Conservation (phyloP, 2,113 vertebrate genomes). For the Hippocampus zosterae region DNA sequence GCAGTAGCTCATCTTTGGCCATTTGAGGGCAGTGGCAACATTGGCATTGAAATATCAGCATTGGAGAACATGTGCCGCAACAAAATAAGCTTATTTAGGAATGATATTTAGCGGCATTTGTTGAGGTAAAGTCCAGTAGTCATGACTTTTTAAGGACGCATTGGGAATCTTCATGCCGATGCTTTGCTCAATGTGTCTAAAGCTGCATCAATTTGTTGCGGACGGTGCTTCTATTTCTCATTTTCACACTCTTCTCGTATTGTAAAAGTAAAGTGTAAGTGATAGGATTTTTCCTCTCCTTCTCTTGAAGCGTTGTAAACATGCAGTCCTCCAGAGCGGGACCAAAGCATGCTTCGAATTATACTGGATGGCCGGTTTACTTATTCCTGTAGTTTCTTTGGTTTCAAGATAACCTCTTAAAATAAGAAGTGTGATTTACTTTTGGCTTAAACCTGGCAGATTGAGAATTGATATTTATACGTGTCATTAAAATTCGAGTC, state of each 20-base stretch:
- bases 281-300: background rate
- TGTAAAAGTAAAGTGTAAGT: background rate
- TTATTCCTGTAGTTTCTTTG: background rate
- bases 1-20: conserved; percentile 1
- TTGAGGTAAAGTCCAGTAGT: background rate
- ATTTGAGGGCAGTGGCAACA: background rate
- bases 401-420: background rate
- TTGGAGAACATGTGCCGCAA: background rate
- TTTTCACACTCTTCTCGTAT: background rate
- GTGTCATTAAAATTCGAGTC: conserved; percentile 44
- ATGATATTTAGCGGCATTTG: background rate
- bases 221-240: background rate
- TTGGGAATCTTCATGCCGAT: background rate
- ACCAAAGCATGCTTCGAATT: background rate
- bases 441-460: background rate
- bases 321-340: background rate
- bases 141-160: background rate
- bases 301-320: background rate
- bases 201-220: background rate
- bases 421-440: background rate
- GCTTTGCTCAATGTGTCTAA: background rate
- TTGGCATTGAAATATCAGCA: background rate
- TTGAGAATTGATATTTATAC: background rate
- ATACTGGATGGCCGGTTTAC: background rate
- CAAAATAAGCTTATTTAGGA: background rate